These are phyloP conservation scores for Pollachius pollachius DNA, from an alignment of 2,113 vertebrate species.

Conservation along the genomic window DNA sequence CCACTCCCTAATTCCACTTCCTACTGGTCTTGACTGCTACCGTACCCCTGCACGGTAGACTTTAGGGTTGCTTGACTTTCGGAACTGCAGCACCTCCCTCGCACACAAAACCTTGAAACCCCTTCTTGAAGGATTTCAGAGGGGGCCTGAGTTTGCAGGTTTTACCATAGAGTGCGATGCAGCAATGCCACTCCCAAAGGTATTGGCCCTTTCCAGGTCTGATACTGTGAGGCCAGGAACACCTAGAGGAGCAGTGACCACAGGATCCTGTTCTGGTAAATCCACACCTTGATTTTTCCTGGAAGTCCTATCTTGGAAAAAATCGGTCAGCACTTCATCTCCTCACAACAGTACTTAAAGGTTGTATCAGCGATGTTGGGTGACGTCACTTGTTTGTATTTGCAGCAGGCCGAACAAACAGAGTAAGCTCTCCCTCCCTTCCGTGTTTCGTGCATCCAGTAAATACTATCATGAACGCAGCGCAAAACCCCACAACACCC, in stretches of 20 bases:
- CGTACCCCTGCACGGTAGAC: not conserved
- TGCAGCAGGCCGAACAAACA: too few species aligned
- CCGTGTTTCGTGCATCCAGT: too few species aligned
- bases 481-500: too few species aligned
- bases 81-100: constrained; percentile 10
- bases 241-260: constrained; percentile 7
- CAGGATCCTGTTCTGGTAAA: constrained; percentile 12
- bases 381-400: too few species aligned
- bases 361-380: too few species aligned
- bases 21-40: not conserved
- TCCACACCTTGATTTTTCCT: constrained; percentile 19
- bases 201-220: constrained; percentile 7
- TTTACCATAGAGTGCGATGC: constrained; percentile 10
- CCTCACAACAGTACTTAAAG: constrained; percentile 1
- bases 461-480: too few species aligned
- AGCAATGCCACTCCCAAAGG: constrained; percentile 2
- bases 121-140: constrained; percentile 20
- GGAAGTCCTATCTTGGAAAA: constrained; percentile 7
- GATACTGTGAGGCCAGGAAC: not conserved
- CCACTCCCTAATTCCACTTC: not conserved
- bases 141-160: constrained; percentile 16
- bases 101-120: constrained; percentile 15
- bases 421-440: too few species aligned
- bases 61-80: not conserved
- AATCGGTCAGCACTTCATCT: not conserved